Evolutionary conservation across 2,113 vertebrate genomes (phyloP).

Genomic region (Nanorana parkeri): DNA sequence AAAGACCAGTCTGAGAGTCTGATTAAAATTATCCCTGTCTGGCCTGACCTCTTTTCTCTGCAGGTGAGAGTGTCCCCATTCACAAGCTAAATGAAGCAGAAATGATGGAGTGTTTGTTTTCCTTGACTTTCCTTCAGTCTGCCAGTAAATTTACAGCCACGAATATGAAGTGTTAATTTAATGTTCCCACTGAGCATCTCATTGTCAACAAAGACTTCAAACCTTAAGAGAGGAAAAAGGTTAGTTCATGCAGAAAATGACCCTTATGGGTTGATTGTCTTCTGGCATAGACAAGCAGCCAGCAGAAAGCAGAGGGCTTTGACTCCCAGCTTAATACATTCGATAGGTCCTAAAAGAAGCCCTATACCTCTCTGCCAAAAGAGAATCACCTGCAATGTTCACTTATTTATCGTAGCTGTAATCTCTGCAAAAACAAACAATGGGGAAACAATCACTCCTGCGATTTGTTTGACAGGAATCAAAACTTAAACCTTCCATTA

Average conservation of each 20-base stretch:
- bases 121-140: slow-evolving; percentile 78
- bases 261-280: slow-evolving; percentile 89
- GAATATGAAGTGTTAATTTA: slow-evolving; percentile 87
- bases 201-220: slow-evolving; percentile 79
- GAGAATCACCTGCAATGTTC: slow-evolving; percentile 67
- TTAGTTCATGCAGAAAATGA: slow-evolving; percentile 90
- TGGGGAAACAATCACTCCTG: slow-evolving; percentile 59
- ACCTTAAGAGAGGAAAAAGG: slow-evolving; percentile 74
- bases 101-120: slow-evolving; percentile 90
- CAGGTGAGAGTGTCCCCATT: slow-evolving; percentile 83
- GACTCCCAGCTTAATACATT: slow-evolving; percentile 69
- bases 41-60: slow-evolving; percentile 75
- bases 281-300: slow-evolving; percentile 74
- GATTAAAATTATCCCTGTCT: slow-evolving; percentile 74
- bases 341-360: slow-evolving; percentile 75
- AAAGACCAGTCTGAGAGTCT: slow-evolving; percentile 71
- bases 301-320: slow-evolving; percentile 77
- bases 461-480: slow-evolving; percentile 76
- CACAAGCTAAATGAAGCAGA: slow-evolving; percentile 84
- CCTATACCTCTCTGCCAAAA: slow-evolving; percentile 66
- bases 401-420: slow-evolving; percentile 62
- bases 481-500: slow-evolving; percentile 77
- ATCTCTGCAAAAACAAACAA: slow-evolving; percentile 56
- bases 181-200: slow-evolving; percentile 84
- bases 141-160: slow-evolving; percentile 80